Percentiles rank a stretch among this genome's conserved stretches.
phyloP scores from a whole-genome alignment of 1,140 invertebrate genomes.

The Sipha flava region DNA sequence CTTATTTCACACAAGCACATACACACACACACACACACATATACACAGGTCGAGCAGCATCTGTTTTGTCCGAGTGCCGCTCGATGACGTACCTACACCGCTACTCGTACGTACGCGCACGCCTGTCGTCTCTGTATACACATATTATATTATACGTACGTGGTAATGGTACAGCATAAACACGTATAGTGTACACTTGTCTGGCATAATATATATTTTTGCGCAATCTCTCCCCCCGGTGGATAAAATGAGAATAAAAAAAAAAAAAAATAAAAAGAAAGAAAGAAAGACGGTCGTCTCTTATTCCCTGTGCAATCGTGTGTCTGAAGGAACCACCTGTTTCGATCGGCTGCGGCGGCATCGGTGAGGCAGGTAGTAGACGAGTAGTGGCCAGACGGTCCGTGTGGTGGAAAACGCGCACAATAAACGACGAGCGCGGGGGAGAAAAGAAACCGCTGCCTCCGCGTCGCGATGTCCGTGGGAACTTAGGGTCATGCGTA shows the following conservation, averaged over 20 bases:
- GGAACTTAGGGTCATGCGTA: conserved; percentile 23
- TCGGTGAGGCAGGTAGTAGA: background rate
- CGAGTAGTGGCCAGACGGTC: conserved; percentile 9
- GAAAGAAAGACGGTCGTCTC: conserved; percentile 11
- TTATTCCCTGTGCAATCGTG: conserved; percentile 20
- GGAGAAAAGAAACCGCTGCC: conserved; percentile 8
- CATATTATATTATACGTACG: background rate
- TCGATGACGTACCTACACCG: too few relatives aligned
- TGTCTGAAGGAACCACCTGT: conserved; percentile 28
- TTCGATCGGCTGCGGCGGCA: background rate
- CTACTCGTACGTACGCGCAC: too few relatives aligned
- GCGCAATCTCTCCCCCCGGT: conserved; percentile 26
- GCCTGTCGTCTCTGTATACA: background rate
- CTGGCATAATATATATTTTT: conserved; percentile 29
- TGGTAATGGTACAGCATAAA: background rate
- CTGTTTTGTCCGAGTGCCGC: conserved; percentile 11
- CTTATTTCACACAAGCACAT: conserved; percentile 22
- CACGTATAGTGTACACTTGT: background rate
- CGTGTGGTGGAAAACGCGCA: conserved; percentile 13
- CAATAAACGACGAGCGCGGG: background rate
- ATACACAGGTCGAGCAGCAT: background rate
- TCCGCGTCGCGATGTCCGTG: conserved; percentile 24
- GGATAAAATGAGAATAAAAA: conserved; percentile 7
- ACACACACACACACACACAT: too few relatives aligned
- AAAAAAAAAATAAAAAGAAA: background rate